Evolutionary conservation across 2,797 vertebrate species (phyloP).

Genomic region (Podargus strigoides): DNA sequence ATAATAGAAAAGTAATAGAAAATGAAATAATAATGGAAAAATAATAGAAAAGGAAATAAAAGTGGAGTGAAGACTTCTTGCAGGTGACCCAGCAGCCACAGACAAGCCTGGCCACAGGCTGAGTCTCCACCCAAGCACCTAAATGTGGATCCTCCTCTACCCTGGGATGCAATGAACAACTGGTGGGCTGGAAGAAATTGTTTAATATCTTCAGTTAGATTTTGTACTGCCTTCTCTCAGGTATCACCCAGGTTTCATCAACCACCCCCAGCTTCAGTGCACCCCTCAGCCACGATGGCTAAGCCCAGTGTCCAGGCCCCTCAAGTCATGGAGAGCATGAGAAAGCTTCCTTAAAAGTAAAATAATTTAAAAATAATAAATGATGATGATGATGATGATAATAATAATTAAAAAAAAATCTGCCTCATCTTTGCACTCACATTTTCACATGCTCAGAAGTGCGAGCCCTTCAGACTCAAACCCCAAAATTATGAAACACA

Average conservation of each 20-base stretch:
- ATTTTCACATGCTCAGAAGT: not conserved
- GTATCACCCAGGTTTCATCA: not conserved
- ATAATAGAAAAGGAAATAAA: not conserved
- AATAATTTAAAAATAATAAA: not conserved
- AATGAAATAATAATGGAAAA: no score
- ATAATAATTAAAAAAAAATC: no score
- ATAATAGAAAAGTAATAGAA: no score
- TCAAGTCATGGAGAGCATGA: not conserved
- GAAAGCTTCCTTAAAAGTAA: not conserved
- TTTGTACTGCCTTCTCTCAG: not conserved
- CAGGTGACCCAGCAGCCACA: not conserved
- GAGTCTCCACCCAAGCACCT: not conserved
- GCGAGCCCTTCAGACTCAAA: not conserved
- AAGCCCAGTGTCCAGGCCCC: not conserved
- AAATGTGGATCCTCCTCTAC: not conserved
- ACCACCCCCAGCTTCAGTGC: not conserved
- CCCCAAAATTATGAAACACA: not conserved
- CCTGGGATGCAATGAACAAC: rapidly evolving
- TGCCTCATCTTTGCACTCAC: not conserved
- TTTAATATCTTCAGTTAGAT: not conserved
- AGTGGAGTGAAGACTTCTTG: rapidly evolving
- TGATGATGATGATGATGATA: no score
- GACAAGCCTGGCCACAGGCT: not conserved
- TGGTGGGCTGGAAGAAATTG: not conserved
- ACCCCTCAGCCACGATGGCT: not conserved